Base-by-base conservation (phyloP, 1,140 invertebrate species). In the Lerema accius region DNA sequence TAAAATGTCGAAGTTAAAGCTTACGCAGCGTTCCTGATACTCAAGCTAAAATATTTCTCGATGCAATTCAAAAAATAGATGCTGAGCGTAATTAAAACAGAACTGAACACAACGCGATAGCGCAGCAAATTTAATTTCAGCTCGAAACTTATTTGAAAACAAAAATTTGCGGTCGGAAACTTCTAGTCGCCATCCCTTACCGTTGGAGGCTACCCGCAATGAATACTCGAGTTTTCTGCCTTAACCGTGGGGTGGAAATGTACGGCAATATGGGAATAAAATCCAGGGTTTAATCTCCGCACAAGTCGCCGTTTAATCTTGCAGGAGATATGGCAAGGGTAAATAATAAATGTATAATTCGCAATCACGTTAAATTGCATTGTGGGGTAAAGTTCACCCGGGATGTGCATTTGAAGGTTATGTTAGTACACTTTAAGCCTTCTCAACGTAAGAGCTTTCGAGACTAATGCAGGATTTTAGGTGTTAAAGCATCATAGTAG, bases 181-280 rank as follows among this genome's bases (percentile, higher is more conserved):
- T 59, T 59, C 56, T 15, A 59, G 56, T 59, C 67, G 76, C 37
- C 80, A 79, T 65, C 78, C 78, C 81, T 78, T 62, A 60, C 55
- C 65, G 56, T 45, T 59, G 45, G 56, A 59, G 46, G 56, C 56
- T 59, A 49, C 76, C 82, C 82, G 81, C 84, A 87, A 85, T 83
- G 84, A 82, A 85, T 85, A 84, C 84, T 82, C 78, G 78, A 85
- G 84, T 80, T 81, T 76, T 82, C 74, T 67, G 65, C 79, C 81
- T 75, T 71, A 80, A 84, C 77, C 70, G 75, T 73, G 70, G 79
- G 79, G 80, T 74, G 77, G 80, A 81, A 86, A 78, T 78, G 76
- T 84, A 80, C 81, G 61, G 78, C 66, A 84, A 81, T 85, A 84
- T 83, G 80, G 77, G 84, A 82, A 85, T 87, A 85, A 87, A 85